Evolutionary conservation across 2,113 vertebrate species (phyloP).

Genomic region (Gnathonemus longibarbis): DNA sequence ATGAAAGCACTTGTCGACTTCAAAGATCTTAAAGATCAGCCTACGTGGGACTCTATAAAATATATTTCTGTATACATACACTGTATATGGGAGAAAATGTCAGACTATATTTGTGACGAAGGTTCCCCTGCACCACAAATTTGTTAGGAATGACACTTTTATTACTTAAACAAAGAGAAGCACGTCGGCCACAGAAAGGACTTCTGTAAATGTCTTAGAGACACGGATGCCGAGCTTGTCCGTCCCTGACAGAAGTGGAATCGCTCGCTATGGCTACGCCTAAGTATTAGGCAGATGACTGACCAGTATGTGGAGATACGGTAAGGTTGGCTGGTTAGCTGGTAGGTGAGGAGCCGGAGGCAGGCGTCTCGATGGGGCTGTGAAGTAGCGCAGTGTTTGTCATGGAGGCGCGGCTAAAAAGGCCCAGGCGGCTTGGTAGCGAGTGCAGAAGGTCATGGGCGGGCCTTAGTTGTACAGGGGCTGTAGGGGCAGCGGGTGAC

Average conservation of each 20-base stretch:
- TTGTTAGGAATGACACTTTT: slow-evolving; percentile 6
- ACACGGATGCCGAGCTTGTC: neutral
- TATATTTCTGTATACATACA: neutral
- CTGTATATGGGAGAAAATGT: slow-evolving; percentile 1
- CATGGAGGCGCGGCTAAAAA: neutral
- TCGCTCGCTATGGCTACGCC: neutral
- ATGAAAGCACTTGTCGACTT: slow-evolving; percentile 7
- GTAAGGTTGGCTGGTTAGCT: neutral
- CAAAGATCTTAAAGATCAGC: slow-evolving; percentile 9
- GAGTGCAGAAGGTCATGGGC: neutral
- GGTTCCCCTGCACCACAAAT: neutral
- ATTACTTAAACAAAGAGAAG: neutral
- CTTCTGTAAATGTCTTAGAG: neutral
- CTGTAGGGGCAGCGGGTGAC: neutral
- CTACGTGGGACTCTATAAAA: neutral
- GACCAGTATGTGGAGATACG: neutral
- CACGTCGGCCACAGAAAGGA: neutral
- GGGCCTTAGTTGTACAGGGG: neutral
- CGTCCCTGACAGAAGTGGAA: neutral
- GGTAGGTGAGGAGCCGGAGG: neutral
- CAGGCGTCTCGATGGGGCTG: neutral
- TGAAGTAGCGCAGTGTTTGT: neutral
- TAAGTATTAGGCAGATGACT: neutral
- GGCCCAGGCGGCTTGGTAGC: neutral
- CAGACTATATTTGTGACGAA: neutral